Conservation (phyloP, 2,888 invertebrate species). For the Drosophila borealis region DNA sequence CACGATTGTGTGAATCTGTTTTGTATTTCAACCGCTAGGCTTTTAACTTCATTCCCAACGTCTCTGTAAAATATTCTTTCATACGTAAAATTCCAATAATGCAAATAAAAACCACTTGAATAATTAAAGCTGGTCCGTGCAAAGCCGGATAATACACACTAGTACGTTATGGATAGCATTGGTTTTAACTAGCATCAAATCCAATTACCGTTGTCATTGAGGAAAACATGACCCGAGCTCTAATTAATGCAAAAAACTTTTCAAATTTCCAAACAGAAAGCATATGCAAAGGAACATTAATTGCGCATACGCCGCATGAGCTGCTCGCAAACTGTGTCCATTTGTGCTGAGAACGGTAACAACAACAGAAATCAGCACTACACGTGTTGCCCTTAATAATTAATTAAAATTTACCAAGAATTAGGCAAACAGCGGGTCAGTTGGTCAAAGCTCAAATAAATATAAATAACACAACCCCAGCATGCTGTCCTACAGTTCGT, state of each 20-base stretch:
- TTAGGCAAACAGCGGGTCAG: not conserved
- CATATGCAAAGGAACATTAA: constrained; percentile 1
- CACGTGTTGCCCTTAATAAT: constrained; percentile 12
- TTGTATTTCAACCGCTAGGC: too few relatives aligned
- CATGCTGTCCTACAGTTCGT: constrained; percentile 22
- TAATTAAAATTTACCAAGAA: constrained; percentile 34
- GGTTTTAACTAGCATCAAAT: too few relatives aligned
- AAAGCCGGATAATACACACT: not conserved
- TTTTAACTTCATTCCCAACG: too few relatives aligned
- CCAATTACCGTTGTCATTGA: too few relatives aligned
- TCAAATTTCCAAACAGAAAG: not conserved
- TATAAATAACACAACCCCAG: constrained; percentile 1
- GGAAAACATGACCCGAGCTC: too few relatives aligned
- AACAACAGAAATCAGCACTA: constrained; percentile 3
- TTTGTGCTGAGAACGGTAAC: not conserved
- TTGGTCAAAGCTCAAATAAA: not conserved
- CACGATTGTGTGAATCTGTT: too few relatives aligned
- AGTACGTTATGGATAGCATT: too few relatives aligned
- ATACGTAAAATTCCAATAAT: too few relatives aligned
- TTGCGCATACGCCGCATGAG: constrained; percentile 23
- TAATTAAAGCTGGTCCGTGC: not conserved
- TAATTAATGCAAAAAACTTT: not conserved
- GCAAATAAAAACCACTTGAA: too few relatives aligned
- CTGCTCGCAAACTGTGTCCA: not conserved
- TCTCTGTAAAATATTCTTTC: too few relatives aligned